Evolutionary conservation across 2,888 invertebrate species (phyloP), one percentile per base, ranked within the genome.

Genomic region (Augochlorella aurata): DNA sequence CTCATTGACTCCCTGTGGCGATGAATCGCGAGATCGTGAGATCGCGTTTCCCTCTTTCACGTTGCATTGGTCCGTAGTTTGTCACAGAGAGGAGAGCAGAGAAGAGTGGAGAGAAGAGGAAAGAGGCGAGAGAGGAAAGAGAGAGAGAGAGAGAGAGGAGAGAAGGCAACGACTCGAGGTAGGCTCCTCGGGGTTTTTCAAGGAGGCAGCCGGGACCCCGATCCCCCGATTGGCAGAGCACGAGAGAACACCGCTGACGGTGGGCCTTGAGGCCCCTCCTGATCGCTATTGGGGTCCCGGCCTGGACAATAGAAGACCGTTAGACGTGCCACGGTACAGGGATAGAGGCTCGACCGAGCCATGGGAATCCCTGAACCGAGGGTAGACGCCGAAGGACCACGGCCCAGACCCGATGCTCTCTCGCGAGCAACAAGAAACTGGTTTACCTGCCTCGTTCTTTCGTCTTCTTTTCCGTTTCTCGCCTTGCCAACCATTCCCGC

Each of bases 281-380:
- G 74, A 80, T 86, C 84, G 81, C 86, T 82, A 84, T 86, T 77
- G 82, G 84, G 77, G 82, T 58, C 74, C 69, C 69, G 61, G 24
- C 69, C 66, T 67, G 84, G 77, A 88, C 88, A 88, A 88, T 88
- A 80, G 82, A 78, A 79, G 83, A 88, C 88, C 88, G 88, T 88
- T 88, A 88, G 81, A 80, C 87, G 82, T 61, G 75, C 73, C 77
- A 74, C 67, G 81, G 79, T 81, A 63, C 73, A 52, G 70, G 74
- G 79, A 76, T 73, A 81, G 79, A 75, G 71, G 74, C 71, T 75
- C 78, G 81, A 52, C 67, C 24, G 49, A 61, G 79, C 81, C 83
- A 86, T 88, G 88, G 85, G 86, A 88, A 88, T 88, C 85, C 86
- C 79, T 83, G 82, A 75, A 74, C 83, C 75, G 78, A 83, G 88